Base-by-base conservation (phyloP, 2,797 vertebrate genomes). In the Malurus splendens region DNA sequence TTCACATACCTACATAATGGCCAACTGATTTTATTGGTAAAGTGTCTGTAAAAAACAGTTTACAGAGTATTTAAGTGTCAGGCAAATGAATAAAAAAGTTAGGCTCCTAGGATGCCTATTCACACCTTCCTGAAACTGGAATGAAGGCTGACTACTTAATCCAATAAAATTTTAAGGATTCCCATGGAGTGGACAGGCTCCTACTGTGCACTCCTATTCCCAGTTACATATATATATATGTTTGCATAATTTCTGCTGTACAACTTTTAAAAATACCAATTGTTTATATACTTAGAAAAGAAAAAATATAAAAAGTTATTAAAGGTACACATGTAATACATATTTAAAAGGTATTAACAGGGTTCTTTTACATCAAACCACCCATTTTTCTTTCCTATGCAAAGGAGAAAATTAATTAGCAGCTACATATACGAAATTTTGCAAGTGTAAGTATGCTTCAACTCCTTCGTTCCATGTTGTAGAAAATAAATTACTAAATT, bases 221-320 rank as follows among this genome's bases (percentile, higher is more conserved):
- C 44, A 18, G 6, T 54, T 38, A 0, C 10, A 71, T 18, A 0
- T 10, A 74, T 8, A 44, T 45, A 0, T 11, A 74, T 7, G 6
- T 48, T 78, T 23, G 18, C 25, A 24, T 28, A 70, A 72, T 47
- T 54, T 57, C 44, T 79, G 52, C 52, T 41, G 19, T 18, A 41
- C 3, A 74, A 33, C 14, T 71, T 76, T 57, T 8, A 22, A 76
- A 83, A 89, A 33, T n/a, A 45, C 5, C 32, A 50, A 22, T 12
- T 75, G 12, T 50, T 83, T 47, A 48, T 32, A 39, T 8, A 67
- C 2, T 41, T 33, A 32, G 42, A 83, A 81, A 72, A 60, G 15
- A 71, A 62, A 82, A 70, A 70, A 57, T 4, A 66, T 6, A 47
- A 45, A 81, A 45, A 16, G 8, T 33, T 61, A 47, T 14, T 79